Evolutionary conservation across 2,797 vertebrate species (phyloP), one percentile per base, ranked within the genome.

Genomic region (Alouatta caraya): DNA sequence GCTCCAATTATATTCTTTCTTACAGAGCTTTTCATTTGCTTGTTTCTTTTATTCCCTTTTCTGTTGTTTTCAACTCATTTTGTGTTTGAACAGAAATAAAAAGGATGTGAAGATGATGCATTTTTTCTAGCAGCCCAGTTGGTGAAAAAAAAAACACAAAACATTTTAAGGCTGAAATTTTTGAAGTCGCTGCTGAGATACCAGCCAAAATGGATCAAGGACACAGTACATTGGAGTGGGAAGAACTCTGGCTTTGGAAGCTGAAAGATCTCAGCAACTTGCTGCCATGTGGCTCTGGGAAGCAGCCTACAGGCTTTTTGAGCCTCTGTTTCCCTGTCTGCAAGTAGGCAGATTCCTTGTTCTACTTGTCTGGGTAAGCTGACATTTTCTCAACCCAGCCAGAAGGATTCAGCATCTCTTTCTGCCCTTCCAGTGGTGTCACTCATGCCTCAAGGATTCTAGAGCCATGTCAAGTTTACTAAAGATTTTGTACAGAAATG

Each of bases 31-130:
- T 95, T 33, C 37, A 21, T 39, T 85, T 76, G 46, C 55, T 50
- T 85, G 11, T 90, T 87, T 30, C 26, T 79, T 83, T 94, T 87
- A 79, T 61, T 75, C 50, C 26, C 6, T 82, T 88, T 46, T 88
- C 39, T 93, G 70, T 67, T 93, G 57, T 64, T 95, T 90, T 85
- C 64, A 59, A 42, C 13, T 89, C 82, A 73, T 17, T 88, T 44
- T 81, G 64, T 82, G 59, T 92, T 94, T 10, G 59, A 81, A 91
- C 4, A 39, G 42, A 9, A 52, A 61, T 1, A 44, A 39, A 52
- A 42, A 50, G 4, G 22, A 90, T 39, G 42, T 57, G 33, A 26
- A 90, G 75, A 83, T 82, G 33, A 94, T 72, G 17, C 57, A 90
- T 83, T 82, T 79, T 79, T 50, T 48, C 37, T 52, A 61, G 84